phyloP scores from a whole-genome alignment of 2,888 invertebrate species.

The Cryptosula pallasiana region DNA sequence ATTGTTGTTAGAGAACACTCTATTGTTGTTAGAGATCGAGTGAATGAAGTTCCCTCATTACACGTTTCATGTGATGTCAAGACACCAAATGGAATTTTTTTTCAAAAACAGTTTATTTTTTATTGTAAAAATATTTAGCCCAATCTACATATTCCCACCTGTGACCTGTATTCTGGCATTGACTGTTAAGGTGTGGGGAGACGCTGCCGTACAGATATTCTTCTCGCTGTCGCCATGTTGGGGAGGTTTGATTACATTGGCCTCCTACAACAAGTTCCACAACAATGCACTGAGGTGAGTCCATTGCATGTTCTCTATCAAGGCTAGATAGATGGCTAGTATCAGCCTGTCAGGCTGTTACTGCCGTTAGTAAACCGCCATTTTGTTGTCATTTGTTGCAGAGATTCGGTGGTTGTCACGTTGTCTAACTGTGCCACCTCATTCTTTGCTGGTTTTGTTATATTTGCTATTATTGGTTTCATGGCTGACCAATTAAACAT shows the following conservation, averaged over 20 bases:
- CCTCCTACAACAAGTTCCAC: constrained; percentile 77
- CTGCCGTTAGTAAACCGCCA: no score
- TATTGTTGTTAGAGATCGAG: no score
- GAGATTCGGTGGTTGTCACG: constrained; percentile 71
- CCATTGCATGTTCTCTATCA: not conserved
- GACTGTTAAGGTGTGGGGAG: constrained; percentile 53
- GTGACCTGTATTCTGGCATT: not conserved
- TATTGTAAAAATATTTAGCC: no score
- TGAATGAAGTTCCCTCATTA: no score
- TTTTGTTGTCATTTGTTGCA: no score
- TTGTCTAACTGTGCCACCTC: constrained; percentile 73
- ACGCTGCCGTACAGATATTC: constrained; percentile 80
- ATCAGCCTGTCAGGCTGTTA: no score
- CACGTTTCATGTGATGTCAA: no score
- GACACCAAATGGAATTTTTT: no score
- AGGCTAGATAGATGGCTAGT: not conserved
- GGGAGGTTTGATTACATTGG: constrained; percentile 78
- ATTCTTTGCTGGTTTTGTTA: constrained; percentile 66
- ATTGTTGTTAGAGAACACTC: no score
- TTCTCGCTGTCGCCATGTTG: constrained; percentile 80
- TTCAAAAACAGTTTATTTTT: no score
- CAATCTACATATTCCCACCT: no score
- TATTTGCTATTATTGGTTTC: constrained; percentile 59
- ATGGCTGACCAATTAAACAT: constrained; percentile 71
- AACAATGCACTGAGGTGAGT: constrained; percentile 73